These are phyloP conservation scores for Sparus aurata DNA, from an alignment of 2,797 vertebrate species.

Conservation along the genomic window DNA sequence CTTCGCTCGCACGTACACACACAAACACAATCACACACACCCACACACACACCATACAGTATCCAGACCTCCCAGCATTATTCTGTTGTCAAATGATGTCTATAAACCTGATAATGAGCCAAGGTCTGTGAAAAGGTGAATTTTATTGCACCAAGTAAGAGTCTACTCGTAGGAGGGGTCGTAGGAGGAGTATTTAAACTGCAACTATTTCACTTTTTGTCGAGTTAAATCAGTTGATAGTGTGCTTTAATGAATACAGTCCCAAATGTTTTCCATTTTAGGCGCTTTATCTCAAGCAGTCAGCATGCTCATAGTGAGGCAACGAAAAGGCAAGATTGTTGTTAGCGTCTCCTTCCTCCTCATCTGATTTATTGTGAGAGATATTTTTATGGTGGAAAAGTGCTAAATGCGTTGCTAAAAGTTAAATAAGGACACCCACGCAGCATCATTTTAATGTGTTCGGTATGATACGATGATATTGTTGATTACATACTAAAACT, in stretches of 20 bases:
- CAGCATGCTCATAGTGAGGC: slow-evolving; percentile 50
- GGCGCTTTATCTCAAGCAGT: slow-evolving; percentile 55
- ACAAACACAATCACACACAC: neutral
- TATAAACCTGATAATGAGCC: slow-evolving; percentile 16
- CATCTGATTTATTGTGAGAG: slow-evolving; percentile 46
- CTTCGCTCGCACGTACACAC: neutral
- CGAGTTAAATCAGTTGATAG: slow-evolving; percentile 49
- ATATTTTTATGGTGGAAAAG: slow-evolving; percentile 40
- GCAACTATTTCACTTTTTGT: slow-evolving; percentile 33
- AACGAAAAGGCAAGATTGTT: slow-evolving; percentile 53
- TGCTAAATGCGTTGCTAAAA: slow-evolving; percentile 45
- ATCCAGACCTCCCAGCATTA: slow-evolving; percentile 3
- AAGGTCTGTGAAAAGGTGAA: slow-evolving; percentile 7
- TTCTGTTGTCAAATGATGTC: slow-evolving; percentile 16
- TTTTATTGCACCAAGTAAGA: slow-evolving; percentile 6
- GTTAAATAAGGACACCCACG: slow-evolving; percentile 18
- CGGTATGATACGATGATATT: neutral
- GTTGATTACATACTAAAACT: slow-evolving; percentile 4
- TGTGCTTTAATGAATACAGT: slow-evolving; percentile 42
- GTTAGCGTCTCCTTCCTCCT: slow-evolving; percentile 27
- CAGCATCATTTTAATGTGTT: slow-evolving; percentile 15
- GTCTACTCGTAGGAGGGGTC: slow-evolving; percentile 8
- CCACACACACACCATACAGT: neutral
- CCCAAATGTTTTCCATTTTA: slow-evolving; percentile 37
- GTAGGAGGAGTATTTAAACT: slow-evolving; percentile 32